phyloP scores from a whole-genome alignment of 2,113 vertebrate genomes.

The Calypte anna region DNA sequence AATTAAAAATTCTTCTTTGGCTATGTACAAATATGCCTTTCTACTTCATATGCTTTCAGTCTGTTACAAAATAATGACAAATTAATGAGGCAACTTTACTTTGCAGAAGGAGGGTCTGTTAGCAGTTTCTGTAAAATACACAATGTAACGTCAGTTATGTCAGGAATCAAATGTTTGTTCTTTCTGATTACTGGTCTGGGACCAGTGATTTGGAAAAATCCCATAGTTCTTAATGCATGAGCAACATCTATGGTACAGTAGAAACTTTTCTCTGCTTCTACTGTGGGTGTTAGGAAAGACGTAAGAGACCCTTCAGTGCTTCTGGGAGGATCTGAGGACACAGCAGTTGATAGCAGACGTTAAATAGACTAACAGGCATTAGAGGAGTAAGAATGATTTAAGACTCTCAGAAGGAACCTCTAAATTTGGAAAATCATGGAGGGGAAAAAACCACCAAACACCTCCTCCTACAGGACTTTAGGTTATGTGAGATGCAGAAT shows the following conservation, averaged over 20 bases:
- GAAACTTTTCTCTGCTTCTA: neutral
- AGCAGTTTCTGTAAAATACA: neutral
- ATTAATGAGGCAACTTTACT: neutral
- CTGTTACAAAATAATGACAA: neutral
- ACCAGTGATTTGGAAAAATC: neutral
- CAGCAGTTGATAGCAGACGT: neutral
- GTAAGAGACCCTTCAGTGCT: neutral
- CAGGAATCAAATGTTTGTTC: conserved; percentile 35
- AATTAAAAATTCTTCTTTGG: neutral
- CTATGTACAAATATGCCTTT: neutral
- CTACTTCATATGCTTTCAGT: neutral
- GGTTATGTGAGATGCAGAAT: neutral
- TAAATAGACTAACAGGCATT: neutral
- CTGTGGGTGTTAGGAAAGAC: neutral
- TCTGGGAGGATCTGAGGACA: neutral
- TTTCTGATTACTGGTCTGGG: neutral
- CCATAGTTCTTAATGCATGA: neutral
- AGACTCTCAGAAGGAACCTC: neutral
- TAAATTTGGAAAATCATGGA: neutral
- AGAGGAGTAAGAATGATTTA: neutral
- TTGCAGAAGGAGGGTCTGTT: conserved; percentile 8
- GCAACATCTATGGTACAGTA: neutral
- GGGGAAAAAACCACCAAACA: rapidly evolving
- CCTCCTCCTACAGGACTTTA: neutral
- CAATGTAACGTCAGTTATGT: neutral